A percentile compares a stretch with the other conserved stretches of the same genome.
Conservation (phyloP, 2,888 invertebrate genomes). For the Mythimna pallens region DNA sequence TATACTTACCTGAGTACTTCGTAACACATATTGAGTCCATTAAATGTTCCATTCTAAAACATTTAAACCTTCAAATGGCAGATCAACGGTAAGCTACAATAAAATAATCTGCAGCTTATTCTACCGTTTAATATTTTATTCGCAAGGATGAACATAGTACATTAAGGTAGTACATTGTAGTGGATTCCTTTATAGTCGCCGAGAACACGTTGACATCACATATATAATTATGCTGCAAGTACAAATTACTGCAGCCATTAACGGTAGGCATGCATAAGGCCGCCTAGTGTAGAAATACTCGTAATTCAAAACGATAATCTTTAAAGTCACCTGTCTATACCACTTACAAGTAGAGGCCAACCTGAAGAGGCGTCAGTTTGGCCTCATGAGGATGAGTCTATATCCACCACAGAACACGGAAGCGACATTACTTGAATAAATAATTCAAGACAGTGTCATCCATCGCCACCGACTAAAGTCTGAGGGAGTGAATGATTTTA, state of each 20-base stretch:
- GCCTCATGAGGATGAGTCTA: background rate
- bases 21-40: conserved; percentile 13
- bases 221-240: conserved; percentile 52
- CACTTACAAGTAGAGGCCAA: background rate
- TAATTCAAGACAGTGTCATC: no score
- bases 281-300: conserved; percentile 20
- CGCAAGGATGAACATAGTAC: conserved; percentile 47
- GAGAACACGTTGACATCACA: conserved; percentile 19
- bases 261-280: conserved; percentile 27
- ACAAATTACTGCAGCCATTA: conserved; percentile 46
- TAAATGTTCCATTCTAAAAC: conserved; percentile 35
- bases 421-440: background rate
- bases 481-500: no score
- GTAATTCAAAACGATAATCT: conserved; percentile 29
- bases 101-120: conserved; percentile 52
- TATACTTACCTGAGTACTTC: no score
- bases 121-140: conserved; percentile 42
- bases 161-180: conserved; percentile 17
- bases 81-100: conserved; percentile 62
- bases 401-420: background rate
- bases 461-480: no score
- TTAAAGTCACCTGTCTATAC: background rate
- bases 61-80: conserved; percentile 49
- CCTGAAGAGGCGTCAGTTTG: background rate
- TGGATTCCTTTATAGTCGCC: conserved; percentile 23